These are phyloP conservation scores for Rhopalosiphum maidis DNA, from an alignment of 1,140 invertebrate genomes.

Conservation along the genomic window DNA sequence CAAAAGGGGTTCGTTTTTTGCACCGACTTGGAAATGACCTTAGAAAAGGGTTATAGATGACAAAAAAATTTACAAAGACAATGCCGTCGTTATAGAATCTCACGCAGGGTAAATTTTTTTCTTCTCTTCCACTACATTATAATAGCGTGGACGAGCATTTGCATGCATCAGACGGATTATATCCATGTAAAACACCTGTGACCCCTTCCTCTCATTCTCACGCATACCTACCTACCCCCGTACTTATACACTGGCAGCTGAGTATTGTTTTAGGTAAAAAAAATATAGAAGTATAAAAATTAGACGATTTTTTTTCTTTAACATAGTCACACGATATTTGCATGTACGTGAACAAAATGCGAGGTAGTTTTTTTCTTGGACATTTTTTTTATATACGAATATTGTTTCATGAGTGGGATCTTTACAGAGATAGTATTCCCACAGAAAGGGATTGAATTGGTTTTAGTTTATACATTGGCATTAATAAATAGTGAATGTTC, in stretches of 20 bases:
- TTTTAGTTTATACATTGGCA: background rate
- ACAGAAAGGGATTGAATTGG: conserved; percentile 11
- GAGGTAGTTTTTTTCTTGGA: conserved; percentile 49
- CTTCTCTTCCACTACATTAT: conserved; percentile 35
- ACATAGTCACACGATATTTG: conserved; percentile 50
- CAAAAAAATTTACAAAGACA: conserved; percentile 55
- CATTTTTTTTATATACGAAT: conserved; percentile 24
- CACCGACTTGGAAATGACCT: conserved; percentile 47
- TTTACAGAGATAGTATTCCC: conserved; percentile 10
- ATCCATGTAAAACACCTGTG: conserved; percentile 55
- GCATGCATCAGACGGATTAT: conserved; percentile 56
- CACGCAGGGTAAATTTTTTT: conserved; percentile 56
- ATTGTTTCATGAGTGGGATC: conserved; percentile 46
- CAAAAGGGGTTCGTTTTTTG: conserved; percentile 54
- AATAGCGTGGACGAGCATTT: conserved; percentile 54
- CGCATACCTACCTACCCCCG: conserved; percentile 31
- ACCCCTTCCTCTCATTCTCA: conserved; percentile 46
- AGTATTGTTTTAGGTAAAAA: conserved; percentile 54
- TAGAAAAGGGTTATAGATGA: conserved; percentile 51
- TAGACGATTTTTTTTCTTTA: conserved; percentile 43
- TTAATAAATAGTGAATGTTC: background rate
- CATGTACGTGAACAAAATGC: conserved; percentile 55
- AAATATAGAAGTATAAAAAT: conserved; percentile 46
- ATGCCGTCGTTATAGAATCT: conserved; percentile 43
- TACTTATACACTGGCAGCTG: conserved; percentile 42